Percentiles rank a stretch among this genome's conserved stretches.
phyloP scores from a whole-genome alignment of 2,888 invertebrate species.

The Himalopsyche kuldschensis region DNA sequence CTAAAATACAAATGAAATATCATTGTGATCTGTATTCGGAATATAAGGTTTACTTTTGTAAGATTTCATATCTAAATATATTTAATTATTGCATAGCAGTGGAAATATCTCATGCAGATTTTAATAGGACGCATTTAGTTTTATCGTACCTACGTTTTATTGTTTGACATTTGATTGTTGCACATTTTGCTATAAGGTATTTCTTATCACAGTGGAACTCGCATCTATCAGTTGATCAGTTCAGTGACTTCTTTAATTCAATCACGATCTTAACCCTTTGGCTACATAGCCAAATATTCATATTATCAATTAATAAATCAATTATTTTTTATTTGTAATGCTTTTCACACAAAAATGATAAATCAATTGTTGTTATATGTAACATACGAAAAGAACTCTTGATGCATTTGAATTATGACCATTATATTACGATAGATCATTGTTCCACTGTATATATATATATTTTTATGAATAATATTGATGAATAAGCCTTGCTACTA shows the following conservation, averaged over 20 bases:
- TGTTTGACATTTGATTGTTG: constrained; percentile 8
- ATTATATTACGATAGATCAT: background rate
- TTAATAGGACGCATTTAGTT: background rate
- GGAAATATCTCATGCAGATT: constrained; percentile 30
- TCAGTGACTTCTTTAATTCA: too few relatives aligned
- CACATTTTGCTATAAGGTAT: constrained; percentile 19
- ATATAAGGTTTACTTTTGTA: constrained; percentile 30
- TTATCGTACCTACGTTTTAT: constrained; percentile 24
- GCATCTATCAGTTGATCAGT: background rate
- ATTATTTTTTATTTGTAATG: too few relatives aligned
- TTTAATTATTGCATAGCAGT: constrained; percentile 31
- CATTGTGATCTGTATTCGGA: background rate
- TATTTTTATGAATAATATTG: background rate
- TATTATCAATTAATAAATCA: too few relatives aligned
- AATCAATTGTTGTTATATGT: too few relatives aligned
- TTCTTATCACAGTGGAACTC: background rate
- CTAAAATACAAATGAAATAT: background rate
- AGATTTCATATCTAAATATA: constrained; percentile 37
- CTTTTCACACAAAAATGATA: too few relatives aligned
- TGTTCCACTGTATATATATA: background rate
- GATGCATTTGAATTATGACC: too few relatives aligned
- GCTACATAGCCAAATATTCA: too few relatives aligned
- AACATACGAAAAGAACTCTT: too few relatives aligned
- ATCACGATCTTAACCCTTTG: too few relatives aligned
- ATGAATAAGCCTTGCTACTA: background rate